These are phyloP conservation scores for Drymodes brunneopygia DNA, from an alignment of 2,113 vertebrate species.

Conservation along the genomic window DNA sequence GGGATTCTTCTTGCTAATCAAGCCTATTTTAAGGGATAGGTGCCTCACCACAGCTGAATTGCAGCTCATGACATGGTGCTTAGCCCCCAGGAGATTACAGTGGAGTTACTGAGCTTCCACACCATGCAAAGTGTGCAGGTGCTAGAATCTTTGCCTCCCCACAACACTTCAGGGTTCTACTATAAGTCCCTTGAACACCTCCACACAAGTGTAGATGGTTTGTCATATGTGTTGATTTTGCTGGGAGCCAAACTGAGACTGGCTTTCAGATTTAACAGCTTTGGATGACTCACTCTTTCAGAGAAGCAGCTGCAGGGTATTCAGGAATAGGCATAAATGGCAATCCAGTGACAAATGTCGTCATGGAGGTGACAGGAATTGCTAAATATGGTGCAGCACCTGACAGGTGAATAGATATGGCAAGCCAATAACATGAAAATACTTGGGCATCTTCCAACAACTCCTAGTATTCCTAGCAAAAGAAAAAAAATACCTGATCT, in stretches of 20 bases:
- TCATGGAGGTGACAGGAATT: not conserved
- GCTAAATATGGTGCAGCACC: not conserved
- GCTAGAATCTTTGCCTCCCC: not conserved
- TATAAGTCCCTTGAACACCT: not conserved
- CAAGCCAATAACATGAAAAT: not conserved
- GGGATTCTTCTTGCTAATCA: not conserved
- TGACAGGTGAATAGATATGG: not conserved
- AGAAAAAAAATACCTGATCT: not conserved
- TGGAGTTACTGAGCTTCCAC: not conserved
- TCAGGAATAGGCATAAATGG: not conserved
- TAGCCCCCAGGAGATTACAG: not conserved
- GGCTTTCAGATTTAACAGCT: conserved; percentile 2
- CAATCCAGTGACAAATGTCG: not conserved
- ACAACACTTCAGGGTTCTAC: not conserved
- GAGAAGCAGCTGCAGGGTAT: conserved; percentile 27
- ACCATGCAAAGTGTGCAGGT: not conserved
- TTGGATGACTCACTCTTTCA: conserved; percentile 14
- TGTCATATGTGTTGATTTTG: conserved; percentile 1
- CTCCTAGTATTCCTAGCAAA: not conserved
- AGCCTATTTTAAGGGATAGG: not conserved
- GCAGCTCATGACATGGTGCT: not conserved
- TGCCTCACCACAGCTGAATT: not conserved
- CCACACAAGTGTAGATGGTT: not conserved
- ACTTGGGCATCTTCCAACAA: not conserved
- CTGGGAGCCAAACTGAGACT: not conserved